Evolutionary conservation across 2,888 invertebrate species (phyloP), one percentile per base, ranked within the genome.

Genomic region (Volucella inflata): DNA sequence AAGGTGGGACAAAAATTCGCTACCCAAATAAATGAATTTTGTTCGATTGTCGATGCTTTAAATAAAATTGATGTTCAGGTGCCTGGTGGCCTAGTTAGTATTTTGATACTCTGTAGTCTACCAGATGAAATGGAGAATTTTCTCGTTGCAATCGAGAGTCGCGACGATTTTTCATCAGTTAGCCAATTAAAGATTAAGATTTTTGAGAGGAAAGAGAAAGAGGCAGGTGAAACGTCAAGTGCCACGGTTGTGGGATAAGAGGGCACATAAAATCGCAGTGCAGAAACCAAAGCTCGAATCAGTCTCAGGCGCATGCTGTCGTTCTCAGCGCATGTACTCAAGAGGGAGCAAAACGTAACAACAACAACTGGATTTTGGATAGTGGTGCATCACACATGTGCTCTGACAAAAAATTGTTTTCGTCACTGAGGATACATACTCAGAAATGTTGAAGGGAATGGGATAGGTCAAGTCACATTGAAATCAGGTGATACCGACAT

Each of bases 241-340:
- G 80, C 62, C 74, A 60, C 16, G 67, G 53, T 48, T 76, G 70
- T 57, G 76, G 81, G 50, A 81, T 64, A 50, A 60, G 81, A 30
- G 81, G 75, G 21, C 80, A 75, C 17, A 72, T 81, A 36, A 55
- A 51, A 75, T 59, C 75, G 12, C 62, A 81, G 42, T 81, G 81
- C 51, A 70, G 68, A 53, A 75, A 55, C 42, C 16, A 59, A 51
- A 53, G 46, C 46, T 42, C 38, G 0, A 44, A 17, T 44, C 60
- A 44, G 12, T 9, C 44, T 40, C 59, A 68, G 40, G 46, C 53
- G 60, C 53, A 71, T 30, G 71, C 71, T 11, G 60, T 71, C 2
- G 71, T 60, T 60, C 51, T 71, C 40, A 71, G 71, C 48, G 72
- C 70, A 46, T 8, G 8, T 53, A 36, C 10, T 36, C 62, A 53